Base-by-base conservation (phyloP, 2,888 invertebrate genomes). In the Agonum fuliginosum region DNA sequence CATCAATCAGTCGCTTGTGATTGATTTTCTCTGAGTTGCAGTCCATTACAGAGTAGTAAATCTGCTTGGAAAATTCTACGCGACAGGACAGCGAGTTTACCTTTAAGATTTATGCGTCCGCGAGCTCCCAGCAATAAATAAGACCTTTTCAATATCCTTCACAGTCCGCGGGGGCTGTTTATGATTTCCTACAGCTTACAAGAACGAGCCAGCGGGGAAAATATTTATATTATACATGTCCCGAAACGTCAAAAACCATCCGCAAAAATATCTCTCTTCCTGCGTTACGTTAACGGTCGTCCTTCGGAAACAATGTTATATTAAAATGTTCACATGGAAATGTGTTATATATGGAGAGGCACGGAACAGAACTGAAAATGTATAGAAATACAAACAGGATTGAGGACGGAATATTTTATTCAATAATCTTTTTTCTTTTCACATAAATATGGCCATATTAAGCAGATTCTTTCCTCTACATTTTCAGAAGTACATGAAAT, bases 31-130 rank as follows among this genome's bases (percentile, higher is more conserved):
- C n/a, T n/a, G n/a, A n/a, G n/a, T n/a, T n/a, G 80, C 79, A 81
- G 82, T 83, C 83, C 82, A 83, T 83, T 83, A 83, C 81, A 81
- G 81, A 80, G 83, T 82, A 81, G 81, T 83, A 83, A 83, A 83
- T 83, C 82, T 82, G 81, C 80, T 76, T 75, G 81, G 82, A 82
- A 82, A 82, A 82, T 82, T 83, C 82, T 81, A 82, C 80, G 82
- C 71, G 71, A 71, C 71, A 41, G 71, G 20, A 14, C 71, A 48
- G 54, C 10, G 10, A 8, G 12, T 24, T 51, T 71, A 51, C 51
- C 51, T 51, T 22, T 20, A 79, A 83, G 83, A 82, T 83, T 83
- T 83, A 83, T 83, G 75, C 78, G 78, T 12, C 30, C 80, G 79
- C 79, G 82, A 81, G 79, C 80, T 76, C 78, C 77, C 79, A 78